Evolutionary conservation across 2,888 invertebrate species (phyloP).

Genomic region (Hypomecis atomaria): DNA sequence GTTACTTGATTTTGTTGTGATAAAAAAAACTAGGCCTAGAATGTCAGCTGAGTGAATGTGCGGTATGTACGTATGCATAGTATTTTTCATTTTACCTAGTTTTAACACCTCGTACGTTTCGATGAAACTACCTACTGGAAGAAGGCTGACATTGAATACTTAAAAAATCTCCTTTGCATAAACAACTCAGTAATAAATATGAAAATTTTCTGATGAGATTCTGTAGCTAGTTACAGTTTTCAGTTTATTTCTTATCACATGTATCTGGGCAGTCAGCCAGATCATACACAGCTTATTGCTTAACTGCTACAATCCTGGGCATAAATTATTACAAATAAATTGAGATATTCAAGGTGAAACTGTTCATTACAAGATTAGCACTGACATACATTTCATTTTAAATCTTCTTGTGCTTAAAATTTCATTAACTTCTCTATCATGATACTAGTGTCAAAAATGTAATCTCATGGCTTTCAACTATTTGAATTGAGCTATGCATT

Average conservation of each 20-base stretch:
- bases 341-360: background rate
- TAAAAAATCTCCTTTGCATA: too few relatives aligned
- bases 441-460: too few relatives aligned
- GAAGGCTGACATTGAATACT: too few relatives aligned
- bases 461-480: too few relatives aligned
- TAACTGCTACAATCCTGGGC: background rate
- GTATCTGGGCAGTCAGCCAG: constrained; percentile 27
- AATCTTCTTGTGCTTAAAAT: background rate
- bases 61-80: constrained; percentile 43
- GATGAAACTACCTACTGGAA: background rate
- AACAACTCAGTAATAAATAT: too few relatives aligned
- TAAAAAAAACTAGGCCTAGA: constrained; percentile 57
- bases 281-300: constrained; percentile 9
- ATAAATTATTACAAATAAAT: constrained; percentile 2
- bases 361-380: background rate
- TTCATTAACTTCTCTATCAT: background rate
- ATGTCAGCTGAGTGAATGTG: constrained; percentile 60
- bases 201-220: background rate
- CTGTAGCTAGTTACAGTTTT: background rate
- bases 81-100: constrained; percentile 26
- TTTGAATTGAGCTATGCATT: too few relatives aligned
- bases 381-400: background rate
- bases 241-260: constrained; percentile 5
- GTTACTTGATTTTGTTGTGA: constrained; percentile 48
- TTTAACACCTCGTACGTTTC: constrained; percentile 5